Conservation (phyloP, 30 jellyfish, hydroid and myxozoan genomes). For the Turritopsis rubra region DNA sequence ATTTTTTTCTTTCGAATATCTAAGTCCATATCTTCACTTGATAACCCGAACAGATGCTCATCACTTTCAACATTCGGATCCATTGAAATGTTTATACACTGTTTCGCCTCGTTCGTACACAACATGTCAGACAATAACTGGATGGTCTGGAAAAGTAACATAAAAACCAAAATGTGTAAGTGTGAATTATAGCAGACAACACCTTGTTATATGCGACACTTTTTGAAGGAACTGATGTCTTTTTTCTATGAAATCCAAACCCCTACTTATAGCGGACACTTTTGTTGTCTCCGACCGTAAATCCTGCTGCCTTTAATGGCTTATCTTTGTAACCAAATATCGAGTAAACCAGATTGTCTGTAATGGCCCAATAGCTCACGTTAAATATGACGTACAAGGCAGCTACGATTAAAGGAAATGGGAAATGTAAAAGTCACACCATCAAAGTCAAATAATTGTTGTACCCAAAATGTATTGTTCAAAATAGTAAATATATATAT, state of each 20-base stretch:
- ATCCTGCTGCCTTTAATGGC: conserved; percentile 13
- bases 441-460: too few species aligned
- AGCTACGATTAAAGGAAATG: conserved; percentile 1
- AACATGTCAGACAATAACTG: conserved; percentile 35
- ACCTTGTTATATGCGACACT: too few species aligned
- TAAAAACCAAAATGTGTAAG: too few species aligned
- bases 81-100: conserved; percentile 34
- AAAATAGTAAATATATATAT: too few species aligned
- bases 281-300: not conserved
- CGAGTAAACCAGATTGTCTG: not conserved
- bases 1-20: conserved; percentile 30
- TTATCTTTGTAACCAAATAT: not conserved
- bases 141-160: conserved; percentile 33
- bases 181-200: too few species aligned
- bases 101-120: conserved; percentile 50
- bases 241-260: too few species aligned
- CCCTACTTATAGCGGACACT: too few species aligned
- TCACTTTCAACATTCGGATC: conserved; percentile 12
- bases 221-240: too few species aligned
- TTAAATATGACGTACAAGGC: conserved; percentile 4
- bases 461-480: too few species aligned
- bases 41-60: conserved; percentile 47
- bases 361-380: conserved; percentile 11
- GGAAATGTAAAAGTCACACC: conserved; percentile 14
- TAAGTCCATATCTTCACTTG: conserved; percentile 33